phyloP scores from a whole-genome alignment of 1,140 invertebrate genomes.

The Hyles vespertilio region DNA sequence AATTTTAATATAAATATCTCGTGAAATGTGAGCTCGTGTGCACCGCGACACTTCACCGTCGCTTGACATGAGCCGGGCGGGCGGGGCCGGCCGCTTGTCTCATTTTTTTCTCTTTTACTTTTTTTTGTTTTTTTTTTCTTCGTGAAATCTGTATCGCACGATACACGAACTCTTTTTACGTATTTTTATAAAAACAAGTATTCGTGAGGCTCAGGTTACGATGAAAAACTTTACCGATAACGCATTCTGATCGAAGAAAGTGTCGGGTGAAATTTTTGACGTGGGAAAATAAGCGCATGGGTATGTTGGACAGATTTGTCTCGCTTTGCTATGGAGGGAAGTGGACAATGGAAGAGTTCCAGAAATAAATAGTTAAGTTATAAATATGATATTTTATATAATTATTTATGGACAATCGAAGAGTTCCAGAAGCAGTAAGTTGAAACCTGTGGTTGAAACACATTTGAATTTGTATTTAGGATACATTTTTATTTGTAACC shows the following conservation, averaged over 20 bases:
- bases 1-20: conserved; percentile 7
- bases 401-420: too few relatives aligned
- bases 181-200: conserved; percentile 21
- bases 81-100: conserved; percentile 24
- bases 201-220: conserved; percentile 16
- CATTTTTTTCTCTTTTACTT: conserved; percentile 29
- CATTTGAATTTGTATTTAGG: too few relatives aligned
- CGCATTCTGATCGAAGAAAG: not conserved
- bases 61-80: conserved; percentile 40
- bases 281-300: not conserved
- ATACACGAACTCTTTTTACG: conserved; percentile 39
- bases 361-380: too few relatives aligned
- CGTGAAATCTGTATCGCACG: conserved; percentile 57
- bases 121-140: conserved; percentile 35
- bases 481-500: too few relatives aligned
- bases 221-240: not conserved
- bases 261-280: conserved; percentile 3
- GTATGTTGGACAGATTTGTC: too few relatives aligned
- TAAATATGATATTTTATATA: too few relatives aligned
- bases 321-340: too few relatives aligned
- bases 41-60: conserved; percentile 17
- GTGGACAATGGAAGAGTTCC: too few relatives aligned
- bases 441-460: too few relatives aligned
- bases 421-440: too few relatives aligned
- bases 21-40: conserved; percentile 17